phyloP scores from a whole-genome alignment of 2,888 invertebrate species.

The Empis stercorea region DNA sequence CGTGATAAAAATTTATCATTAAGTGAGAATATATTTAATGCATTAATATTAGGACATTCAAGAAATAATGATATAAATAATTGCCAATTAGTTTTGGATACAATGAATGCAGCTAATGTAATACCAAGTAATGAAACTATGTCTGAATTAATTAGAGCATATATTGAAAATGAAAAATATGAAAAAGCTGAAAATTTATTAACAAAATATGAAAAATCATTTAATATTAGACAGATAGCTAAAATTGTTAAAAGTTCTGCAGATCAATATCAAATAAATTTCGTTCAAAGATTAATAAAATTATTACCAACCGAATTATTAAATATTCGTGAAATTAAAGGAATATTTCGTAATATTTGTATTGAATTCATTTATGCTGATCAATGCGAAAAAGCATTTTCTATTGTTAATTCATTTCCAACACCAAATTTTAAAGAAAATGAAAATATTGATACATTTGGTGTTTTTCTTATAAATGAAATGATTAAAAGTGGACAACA shows the following conservation, averaged over 20 bases:
- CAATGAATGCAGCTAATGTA: conserved; percentile 46
- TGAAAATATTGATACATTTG: conserved; percentile 43
- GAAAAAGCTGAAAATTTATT: conserved; percentile 22
- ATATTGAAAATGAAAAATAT: conserved; percentile 38
- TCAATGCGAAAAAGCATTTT: conserved; percentile 38
- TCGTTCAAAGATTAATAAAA: conserved; percentile 20
- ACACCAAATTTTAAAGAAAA: conserved; percentile 25
- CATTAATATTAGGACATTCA: conserved; percentile 45
- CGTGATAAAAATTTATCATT: conserved; percentile 40
- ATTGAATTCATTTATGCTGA: conserved; percentile 41
- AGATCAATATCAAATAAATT: conserved; percentile 8
- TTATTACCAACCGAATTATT: conserved; percentile 24
- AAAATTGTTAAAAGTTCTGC: conserved; percentile 9
- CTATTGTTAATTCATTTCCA: conserved; percentile 32
- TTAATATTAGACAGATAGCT: conserved; percentile 21
- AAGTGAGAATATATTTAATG: conserved; percentile 46
- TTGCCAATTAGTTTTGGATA: conserved; percentile 40
- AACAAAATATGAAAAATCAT: conserved; percentile 16
- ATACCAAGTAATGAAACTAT: conserved; percentile 38
- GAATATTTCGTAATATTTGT: conserved; percentile 31
- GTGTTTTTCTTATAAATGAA: conserved; percentile 43
- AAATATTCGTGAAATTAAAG: conserved; percentile 21
- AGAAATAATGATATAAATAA: conserved; percentile 32
- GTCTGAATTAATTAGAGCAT: conserved; percentile 38
- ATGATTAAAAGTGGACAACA: conserved; percentile 43